Evolutionary conservation across 1,140 invertebrate species (phyloP), one percentile per base, ranked within the genome.

Genomic region (Bactericera cockerelli): DNA sequence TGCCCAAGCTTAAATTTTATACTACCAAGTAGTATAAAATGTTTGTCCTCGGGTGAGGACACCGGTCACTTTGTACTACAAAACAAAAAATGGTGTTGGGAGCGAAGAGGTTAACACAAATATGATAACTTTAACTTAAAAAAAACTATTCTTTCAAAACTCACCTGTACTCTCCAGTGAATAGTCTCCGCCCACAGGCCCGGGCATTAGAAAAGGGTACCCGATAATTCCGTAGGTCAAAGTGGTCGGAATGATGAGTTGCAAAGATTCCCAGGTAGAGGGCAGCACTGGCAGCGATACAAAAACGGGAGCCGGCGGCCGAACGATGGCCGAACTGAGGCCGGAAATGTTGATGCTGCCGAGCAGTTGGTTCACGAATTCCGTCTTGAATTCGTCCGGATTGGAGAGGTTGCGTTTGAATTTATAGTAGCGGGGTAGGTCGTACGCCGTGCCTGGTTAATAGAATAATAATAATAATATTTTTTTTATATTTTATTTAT

Each of bases 141-240:
- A n/a, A n/a, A n/a, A n/a, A n/a, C n/a, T n/a, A n/a, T n/a, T n/a
- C n/a, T n/a, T n/a, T n/a, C n/a, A n/a, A n/a, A n/a, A 49, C 42
- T 49, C 22, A 49, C 42, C 42, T 8, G 42, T 49, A 49, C 33
- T 39, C 24, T 66, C 63, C 0, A 61, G 59, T 10, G 63, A 28
- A 28, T 64, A 60, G 65, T 91, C 87, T 1, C 93, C 93, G 0
- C 93, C 93, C 25, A 98, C 89, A 19, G 91, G 86, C 0, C 93
- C 93, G 0, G 92, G 87, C 73, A 96, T 83, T 3, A 95, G 77
- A 64, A 95, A 93, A 0, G 91, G 89, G 74, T 89, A 96, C 0
- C 93, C 94, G 59, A 84, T 74, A 25, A 89, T 79, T 0, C 92
- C 90, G 61, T 93, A 87, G 8, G 82, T 89, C 0, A 97, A 70